phyloP scores from a whole-genome alignment of 2,888 invertebrate species.

The Eupithecia exiguata region DNA sequence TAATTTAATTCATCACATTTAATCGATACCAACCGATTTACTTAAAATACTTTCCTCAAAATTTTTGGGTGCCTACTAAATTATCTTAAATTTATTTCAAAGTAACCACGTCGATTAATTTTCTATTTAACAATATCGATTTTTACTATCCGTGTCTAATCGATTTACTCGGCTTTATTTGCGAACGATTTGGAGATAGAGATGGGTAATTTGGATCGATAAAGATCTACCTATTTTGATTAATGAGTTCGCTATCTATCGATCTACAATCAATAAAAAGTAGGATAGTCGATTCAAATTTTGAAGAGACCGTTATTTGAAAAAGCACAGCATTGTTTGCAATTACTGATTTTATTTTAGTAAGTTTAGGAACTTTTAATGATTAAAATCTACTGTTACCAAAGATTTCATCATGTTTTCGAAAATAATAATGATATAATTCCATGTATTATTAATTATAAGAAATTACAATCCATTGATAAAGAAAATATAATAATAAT shows the following conservation, averaged over 20 bases:
- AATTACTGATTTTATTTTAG: no score
- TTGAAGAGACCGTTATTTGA: neutral
- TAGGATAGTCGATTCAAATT: conserved; percentile 1
- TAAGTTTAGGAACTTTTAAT: no score
- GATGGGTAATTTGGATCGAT: conserved; percentile 50
- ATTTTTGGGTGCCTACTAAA: neutral
- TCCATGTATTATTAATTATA: no score
- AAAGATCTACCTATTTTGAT: conserved; percentile 43
- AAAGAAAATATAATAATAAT: no score
- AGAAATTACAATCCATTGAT: no score
- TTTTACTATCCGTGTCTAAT: conserved; percentile 64
- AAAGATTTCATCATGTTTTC: no score
- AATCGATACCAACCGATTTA: neutral
- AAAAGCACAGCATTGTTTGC: neutral
- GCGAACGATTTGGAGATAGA: conserved; percentile 58
- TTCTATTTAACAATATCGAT: conserved; percentile 59
- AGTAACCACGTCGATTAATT: conserved; percentile 51
- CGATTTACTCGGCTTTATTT: conserved; percentile 65
- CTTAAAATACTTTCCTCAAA: neutral
- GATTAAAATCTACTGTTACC: neutral
- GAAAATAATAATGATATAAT: no score
- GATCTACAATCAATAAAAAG: conserved; percentile 18
- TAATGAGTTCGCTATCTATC: conserved; percentile 30
- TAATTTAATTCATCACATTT: no score
- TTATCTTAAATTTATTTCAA: conserved; percentile 28